phyloP scores from a whole-genome alignment of 2,888 invertebrate genomes.

The Plebejus melissa region DNA sequence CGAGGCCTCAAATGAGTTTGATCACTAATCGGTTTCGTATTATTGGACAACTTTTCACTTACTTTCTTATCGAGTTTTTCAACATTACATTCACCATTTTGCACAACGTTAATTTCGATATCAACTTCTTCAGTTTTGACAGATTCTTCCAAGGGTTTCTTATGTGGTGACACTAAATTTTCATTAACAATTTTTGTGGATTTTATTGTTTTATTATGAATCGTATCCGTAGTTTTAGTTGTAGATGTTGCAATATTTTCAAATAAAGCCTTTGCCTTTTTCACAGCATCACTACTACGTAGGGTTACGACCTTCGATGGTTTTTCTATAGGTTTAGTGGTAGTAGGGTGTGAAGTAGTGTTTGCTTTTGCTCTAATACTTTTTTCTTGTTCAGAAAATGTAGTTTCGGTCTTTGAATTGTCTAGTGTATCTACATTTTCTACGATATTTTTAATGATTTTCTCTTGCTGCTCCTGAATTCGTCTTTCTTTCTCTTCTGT shows the following conservation, averaged over 20 bases:
- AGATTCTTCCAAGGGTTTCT: constrained; percentile 54
- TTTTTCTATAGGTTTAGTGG: constrained; percentile 48
- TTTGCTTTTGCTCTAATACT: constrained; percentile 21
- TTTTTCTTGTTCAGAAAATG: not conserved
- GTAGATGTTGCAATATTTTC: constrained; percentile 80
- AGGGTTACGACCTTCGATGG: constrained; percentile 63
- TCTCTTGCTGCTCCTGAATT: constrained; percentile 68
- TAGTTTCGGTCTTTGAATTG: constrained; percentile 5
- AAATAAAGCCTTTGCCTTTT: constrained; percentile 84
- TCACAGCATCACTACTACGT: constrained; percentile 82
- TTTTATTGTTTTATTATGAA: constrained; percentile 54
- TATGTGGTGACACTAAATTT: constrained; percentile 47
- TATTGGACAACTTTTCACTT: constrained; percentile 41
- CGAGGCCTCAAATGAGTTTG: constrained; percentile 46
- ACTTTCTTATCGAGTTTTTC: constrained; percentile 25
- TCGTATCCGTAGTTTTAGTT: constrained; percentile 50
- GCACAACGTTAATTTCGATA: constrained; percentile 46
- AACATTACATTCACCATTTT: constrained; percentile 38
- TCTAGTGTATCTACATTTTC: constrained; percentile 49
- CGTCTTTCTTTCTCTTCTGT: constrained; percentile 60
- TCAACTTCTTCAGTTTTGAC: constrained; percentile 49
- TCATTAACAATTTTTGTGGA: constrained; percentile 62
- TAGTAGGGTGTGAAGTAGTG: constrained; percentile 37
- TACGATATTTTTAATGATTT: constrained; percentile 60
- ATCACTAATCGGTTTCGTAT: constrained; percentile 45